Conservation (phyloP, 2,888 invertebrate species). For the Syritta pipiens region DNA sequence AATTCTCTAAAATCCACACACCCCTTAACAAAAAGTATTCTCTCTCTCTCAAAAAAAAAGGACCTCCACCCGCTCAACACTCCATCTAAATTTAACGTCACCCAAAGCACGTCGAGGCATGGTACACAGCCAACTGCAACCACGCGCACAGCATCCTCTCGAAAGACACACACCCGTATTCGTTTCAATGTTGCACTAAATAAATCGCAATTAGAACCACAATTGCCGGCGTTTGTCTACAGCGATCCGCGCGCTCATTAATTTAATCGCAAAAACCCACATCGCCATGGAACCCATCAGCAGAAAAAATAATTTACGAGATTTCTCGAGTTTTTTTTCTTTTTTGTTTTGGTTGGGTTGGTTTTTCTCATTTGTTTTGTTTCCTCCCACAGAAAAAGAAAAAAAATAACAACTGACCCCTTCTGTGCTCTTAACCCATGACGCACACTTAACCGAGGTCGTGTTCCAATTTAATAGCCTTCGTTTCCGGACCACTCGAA, state of each 20-base stretch:
- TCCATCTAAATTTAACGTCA: constrained; percentile 11
- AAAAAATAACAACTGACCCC: constrained; percentile 54
- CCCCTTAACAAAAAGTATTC: too few relatives aligned
- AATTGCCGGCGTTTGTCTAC: constrained; percentile 48
- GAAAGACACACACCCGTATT: constrained; percentile 24
- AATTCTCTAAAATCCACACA: too few relatives aligned
- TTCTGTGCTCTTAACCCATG: constrained; percentile 64
- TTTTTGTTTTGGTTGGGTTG: too few relatives aligned
- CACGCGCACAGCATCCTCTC: constrained; percentile 5
- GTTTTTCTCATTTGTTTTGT: constrained; percentile 5
- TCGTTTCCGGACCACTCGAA: constrained; percentile 61
- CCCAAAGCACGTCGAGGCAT: not conserved
- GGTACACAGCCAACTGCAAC: not conserved
- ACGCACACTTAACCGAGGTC: constrained; percentile 67
- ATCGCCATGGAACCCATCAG: constrained; percentile 7
- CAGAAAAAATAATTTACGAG: constrained; percentile 17
- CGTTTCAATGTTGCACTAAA: constrained; percentile 53
- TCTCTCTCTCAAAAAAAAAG: too few relatives aligned
- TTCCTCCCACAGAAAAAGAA: not conserved
- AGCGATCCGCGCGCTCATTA: constrained; percentile 53
- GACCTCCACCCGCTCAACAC: too few relatives aligned
- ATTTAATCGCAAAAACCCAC: constrained; percentile 39
- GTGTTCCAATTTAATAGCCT: constrained; percentile 68
- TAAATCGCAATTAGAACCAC: constrained; percentile 60
- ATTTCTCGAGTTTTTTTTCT: constrained; percentile 3